A percentile compares a stretch with the other conserved stretches of the same genome.
phyloP scores from a whole-genome alignment of 1,140 invertebrate genomes.

The Orius insidiosus region DNA sequence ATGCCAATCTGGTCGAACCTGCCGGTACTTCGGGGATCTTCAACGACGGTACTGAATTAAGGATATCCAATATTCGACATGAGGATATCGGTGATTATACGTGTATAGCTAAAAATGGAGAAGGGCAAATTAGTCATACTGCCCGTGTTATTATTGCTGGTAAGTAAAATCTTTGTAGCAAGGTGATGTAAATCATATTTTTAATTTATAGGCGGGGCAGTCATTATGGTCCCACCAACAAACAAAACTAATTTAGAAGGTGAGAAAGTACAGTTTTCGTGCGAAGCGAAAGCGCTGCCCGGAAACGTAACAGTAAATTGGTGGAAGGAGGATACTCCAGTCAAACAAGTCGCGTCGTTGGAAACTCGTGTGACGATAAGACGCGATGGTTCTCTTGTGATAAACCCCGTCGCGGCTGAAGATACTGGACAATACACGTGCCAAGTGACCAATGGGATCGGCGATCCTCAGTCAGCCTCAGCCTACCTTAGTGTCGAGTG shows the following conservation, averaged over 20 bases:
- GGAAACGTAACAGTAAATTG: slow-evolving; percentile 89
- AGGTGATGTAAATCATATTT: too few species aligned
- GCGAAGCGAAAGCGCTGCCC: slow-evolving; percentile 85
- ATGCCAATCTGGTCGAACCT: slow-evolving; percentile 72
- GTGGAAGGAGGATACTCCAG: slow-evolving; percentile 70
- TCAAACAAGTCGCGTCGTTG: slow-evolving; percentile 59
- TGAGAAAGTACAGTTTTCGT: slow-evolving; percentile 81
- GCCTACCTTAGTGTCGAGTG: slow-evolving; percentile 95
- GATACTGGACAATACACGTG: slow-evolving; percentile 91
- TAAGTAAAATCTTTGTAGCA: slow-evolving; percentile 28
- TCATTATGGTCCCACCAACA: slow-evolving; percentile 70
- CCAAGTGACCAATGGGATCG: slow-evolving; percentile 91
- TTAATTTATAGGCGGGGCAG: slow-evolving; percentile 48
- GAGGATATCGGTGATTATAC: slow-evolving; percentile 91
- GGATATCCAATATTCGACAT: slow-evolving; percentile 74
- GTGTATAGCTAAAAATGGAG: slow-evolving; percentile 83
- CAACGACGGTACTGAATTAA: slow-evolving; percentile 78
- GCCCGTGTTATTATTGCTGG: slow-evolving; percentile 89
- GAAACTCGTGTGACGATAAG: slow-evolving; percentile 68
- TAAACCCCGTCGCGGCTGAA: slow-evolving; percentile 78
- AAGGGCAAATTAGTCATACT: slow-evolving; percentile 84
- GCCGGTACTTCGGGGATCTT: slow-evolving; percentile 62
- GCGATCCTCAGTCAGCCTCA: slow-evolving; percentile 80
- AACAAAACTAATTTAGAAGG: slow-evolving; percentile 92
- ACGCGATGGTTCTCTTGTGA: slow-evolving; percentile 72